Base-by-base conservation (phyloP, 2,113 vertebrate genomes). In the Bubo bubo region DNA sequence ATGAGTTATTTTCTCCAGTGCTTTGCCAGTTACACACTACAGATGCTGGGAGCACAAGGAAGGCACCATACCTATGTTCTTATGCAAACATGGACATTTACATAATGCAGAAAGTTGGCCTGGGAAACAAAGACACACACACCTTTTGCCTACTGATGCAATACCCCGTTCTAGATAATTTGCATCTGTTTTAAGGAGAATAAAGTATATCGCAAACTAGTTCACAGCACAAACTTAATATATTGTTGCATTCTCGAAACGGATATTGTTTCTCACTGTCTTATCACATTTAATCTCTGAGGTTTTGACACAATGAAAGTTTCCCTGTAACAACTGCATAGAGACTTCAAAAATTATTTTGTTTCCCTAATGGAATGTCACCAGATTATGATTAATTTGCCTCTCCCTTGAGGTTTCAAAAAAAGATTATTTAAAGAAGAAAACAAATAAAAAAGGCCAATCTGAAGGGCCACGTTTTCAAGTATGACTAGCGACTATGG, bases 381-480 rank as follows among this genome's bases (percentile, higher is more conserved):
- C 63, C 35, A 77, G 79, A 80, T 58, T 47, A 85, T 93, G 67
- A 96, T 96, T 97, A 92, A 96, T 93, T 91, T 97, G 70, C 60
- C 62, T 76, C 72, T 86, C 52, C 32, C 52, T 76, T 93, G 34
- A 93, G 41, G 32, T 88, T 70, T 88, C 49, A 93, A 91, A 93
- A 87, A 66, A 75, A 91, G 26, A 32, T 22, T n/a, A 93, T 83
- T 95, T 86, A 10, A 90, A 96, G 94, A 86, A 49, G 43, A 87
- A 90, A 79, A 63, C 15, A 96, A 68, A 62, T 52, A 55, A 83
- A 93, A 90, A 94, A 81, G 63, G 50, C n/a, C n/a, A 92, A 30
- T 74, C 22, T 2, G 1, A 89, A 87, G n/a, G 52, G 45, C 37
- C 39, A 47, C 2, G 3, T 88, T 94, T 91, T 75, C 50, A 93